Evolutionary conservation across 2,113 vertebrate genomes (phyloP).

Genomic region (Oophaga pumilio): DNA sequence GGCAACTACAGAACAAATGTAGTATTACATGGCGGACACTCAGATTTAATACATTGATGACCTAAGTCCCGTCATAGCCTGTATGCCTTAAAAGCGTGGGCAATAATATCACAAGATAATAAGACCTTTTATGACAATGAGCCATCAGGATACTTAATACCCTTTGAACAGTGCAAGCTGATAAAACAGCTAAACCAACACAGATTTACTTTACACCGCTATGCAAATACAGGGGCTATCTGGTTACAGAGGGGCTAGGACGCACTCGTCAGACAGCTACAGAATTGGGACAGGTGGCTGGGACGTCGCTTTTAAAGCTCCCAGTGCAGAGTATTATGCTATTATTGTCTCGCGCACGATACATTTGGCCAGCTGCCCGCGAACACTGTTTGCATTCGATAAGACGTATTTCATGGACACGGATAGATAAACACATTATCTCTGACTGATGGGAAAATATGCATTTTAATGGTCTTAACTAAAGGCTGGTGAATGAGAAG

Average conservation of each 20-base stretch:
- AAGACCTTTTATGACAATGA: neutral
- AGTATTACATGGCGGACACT: neutral
- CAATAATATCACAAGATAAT: neutral
- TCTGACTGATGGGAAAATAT: constrained; percentile 18
- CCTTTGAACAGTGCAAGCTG: neutral
- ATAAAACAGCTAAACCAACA: constrained; percentile 27
- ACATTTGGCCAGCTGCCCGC: constrained; percentile 20
- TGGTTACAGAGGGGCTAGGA: neutral
- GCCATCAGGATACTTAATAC: neutral
- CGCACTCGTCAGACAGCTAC: neutral
- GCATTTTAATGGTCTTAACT: constrained; percentile 6
- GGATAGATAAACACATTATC: constrained; percentile 23
- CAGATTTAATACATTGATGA: neutral
- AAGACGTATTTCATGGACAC: constrained; percentile 4
- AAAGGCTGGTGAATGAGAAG: constrained; percentile 20
- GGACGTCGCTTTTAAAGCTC: constrained; percentile 5
- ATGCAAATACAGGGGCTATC: constrained; percentile 1
- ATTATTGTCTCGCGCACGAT: neutral
- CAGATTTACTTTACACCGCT: constrained; percentile 17
- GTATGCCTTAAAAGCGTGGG: neutral
- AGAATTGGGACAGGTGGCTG: constrained; percentile 24
- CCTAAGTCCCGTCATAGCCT: too few species aligned
- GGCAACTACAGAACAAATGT: neutral
- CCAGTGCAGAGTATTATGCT: constrained; percentile 12
- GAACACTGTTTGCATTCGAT: neutral